Evolutionary conservation across 2,113 vertebrate species (phyloP).

Genomic region (Cynocephalus volans): DNA sequence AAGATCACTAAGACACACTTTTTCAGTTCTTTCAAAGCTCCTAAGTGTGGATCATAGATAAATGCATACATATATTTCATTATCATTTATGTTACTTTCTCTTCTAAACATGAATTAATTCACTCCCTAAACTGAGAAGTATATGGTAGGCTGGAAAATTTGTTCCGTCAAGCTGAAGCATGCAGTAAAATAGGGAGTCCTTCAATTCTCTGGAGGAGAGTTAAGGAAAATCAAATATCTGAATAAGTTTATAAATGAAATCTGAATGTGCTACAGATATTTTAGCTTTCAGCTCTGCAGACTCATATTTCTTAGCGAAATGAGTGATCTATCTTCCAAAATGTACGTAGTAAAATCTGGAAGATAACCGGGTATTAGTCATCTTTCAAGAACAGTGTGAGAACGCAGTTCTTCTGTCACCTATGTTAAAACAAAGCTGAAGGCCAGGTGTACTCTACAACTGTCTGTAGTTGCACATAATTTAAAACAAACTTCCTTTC

Average conservation of each 20-base stretch:
- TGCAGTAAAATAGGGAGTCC: background rate
- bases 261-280: too few species aligned
- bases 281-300: background rate
- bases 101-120: background rate
- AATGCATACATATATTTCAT: background rate
- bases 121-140: background rate
- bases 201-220: background rate
- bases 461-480: background rate
- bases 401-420: background rate
- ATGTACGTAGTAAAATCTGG: fast-evolving
- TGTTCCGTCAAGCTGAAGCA: background rate
- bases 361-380: background rate
- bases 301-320: fast-evolving
- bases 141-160: background rate
- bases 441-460: background rate
- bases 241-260: background rate
- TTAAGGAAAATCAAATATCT: background rate
- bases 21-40: background rate
- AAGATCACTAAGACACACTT: background rate
- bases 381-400: background rate
- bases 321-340: background rate
- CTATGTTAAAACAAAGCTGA: background rate
- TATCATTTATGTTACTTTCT: background rate
- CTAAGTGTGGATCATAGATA: background rate
- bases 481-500: background rate